A percentile compares a stretch with the other conserved stretches of the same genome.
Evolutionary conservation across 2,113 vertebrate species (phyloP).

Genomic region (Trichechus manatus): DNA sequence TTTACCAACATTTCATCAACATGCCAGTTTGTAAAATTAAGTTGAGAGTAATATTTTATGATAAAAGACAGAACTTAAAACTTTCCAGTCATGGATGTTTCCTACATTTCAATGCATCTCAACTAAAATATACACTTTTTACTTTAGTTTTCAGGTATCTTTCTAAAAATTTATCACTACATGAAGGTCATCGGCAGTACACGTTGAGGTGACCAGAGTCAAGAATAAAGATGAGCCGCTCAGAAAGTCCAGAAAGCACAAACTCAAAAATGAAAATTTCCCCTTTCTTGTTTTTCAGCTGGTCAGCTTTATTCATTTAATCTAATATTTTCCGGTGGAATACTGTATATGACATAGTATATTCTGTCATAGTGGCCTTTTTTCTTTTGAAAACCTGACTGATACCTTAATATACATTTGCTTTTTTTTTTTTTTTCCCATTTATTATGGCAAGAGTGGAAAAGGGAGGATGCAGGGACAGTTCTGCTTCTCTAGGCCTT

Average conservation of each 20-base stretch:
- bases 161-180: slow-evolving; percentile 54
- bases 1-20: neutral
- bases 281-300: slow-evolving; percentile 68
- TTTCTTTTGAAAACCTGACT: slow-evolving; percentile 66
- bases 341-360: slow-evolving; percentile 48
- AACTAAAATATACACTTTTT: slow-evolving; percentile 60
- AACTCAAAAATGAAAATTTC: slow-evolving; percentile 44
- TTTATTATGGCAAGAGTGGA: slow-evolving; percentile 53
- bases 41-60: neutral
- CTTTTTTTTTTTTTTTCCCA: too few relatives aligned
- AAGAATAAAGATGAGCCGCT: slow-evolving; percentile 55
- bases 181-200: slow-evolving; percentile 51
- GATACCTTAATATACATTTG: neutral
- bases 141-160: slow-evolving; percentile 32
- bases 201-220: slow-evolving; percentile 55
- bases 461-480: neutral
- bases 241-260: slow-evolving; percentile 53
- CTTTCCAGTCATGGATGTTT: neutral
- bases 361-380: slow-evolving; percentile 65
- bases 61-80: slow-evolving; percentile 17
- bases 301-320: slow-evolving; percentile 42
- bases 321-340: slow-evolving; percentile 59
- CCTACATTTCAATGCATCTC: neutral
- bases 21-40: slow-evolving; percentile 34
- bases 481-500: slow-evolving; percentile 31